phyloP scores from a whole-genome alignment of 2,888 invertebrate genomes.

The Polylopha cassiicola region DNA sequence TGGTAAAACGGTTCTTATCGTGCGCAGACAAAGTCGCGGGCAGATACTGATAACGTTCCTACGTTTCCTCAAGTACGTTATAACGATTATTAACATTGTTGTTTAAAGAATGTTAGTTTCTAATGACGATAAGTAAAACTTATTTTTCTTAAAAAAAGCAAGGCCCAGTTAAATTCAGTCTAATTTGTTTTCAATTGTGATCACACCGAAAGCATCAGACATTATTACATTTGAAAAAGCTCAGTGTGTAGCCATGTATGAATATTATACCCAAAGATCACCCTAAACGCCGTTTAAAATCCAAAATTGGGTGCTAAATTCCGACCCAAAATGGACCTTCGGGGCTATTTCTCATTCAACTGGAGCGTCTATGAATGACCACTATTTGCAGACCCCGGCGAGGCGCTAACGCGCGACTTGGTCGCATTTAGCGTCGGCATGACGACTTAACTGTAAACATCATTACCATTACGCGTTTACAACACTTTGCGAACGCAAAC shows the following conservation, averaged over 20 bases:
- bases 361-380: conserved; percentile 67
- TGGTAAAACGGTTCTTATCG: no score
- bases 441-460: conserved; percentile 75
- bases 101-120: no score
- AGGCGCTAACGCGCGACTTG: conserved; percentile 74
- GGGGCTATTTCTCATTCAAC: conserved; percentile 51
- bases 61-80: no score
- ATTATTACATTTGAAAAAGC: no score
- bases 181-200: not conserved
- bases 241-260: no score
- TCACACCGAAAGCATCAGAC: no score
- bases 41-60: no score
- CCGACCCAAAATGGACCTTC: conserved; percentile 30
- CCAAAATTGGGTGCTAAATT: conserved; percentile 15
- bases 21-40: no score
- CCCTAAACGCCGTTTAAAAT: conserved; percentile 6
- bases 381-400: conserved; percentile 72
- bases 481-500: conserved; percentile 14
- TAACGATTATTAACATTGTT: no score
- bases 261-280: not conserved
- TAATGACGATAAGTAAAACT: no score
- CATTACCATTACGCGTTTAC: conserved; percentile 59
- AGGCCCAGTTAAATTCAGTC: no score
- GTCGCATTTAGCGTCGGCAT: conserved; percentile 61
- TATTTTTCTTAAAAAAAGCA: no score